Evolutionary conservation across 2,113 vertebrate species (phyloP), one percentile per base, ranked within the genome.

Genomic region (Ammospiza caudacuta): DNA sequence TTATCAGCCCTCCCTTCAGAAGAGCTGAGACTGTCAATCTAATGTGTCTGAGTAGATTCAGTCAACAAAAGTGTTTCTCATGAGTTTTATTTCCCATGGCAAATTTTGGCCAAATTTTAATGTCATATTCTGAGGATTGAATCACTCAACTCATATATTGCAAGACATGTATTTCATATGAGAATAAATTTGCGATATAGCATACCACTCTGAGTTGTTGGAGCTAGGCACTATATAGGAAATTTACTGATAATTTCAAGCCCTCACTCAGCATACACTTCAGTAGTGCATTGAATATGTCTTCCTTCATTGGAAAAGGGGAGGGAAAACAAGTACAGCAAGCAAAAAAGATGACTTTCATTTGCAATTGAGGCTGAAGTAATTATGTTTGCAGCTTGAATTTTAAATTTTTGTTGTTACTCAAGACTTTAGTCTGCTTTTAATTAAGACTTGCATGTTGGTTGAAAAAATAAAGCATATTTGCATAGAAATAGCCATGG

Each of bases 401-500:
- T 91, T 95, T 95, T 76, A 77, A 97, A 94, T 85, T 94, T 97
- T 87, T 97, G 79, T 95, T 96, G 76, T 94, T 98, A 96, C 86
- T 97, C 79, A 97, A 96, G 97, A 86, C 87, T 92, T 95, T 90
- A 84, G 87, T 64, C 66, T 85, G 46, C 87, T 97, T 98, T 97
- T 96, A 98, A 98, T 98, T 98, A 98, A 97, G 86, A 90, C 35
- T 90, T 92, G 51, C 61, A 46, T 75, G 15, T 88, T 86, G 25
- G 64, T 75, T 96, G 93, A 94, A 96, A 96, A 96, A 97, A 95
- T 83, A 87, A 62, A 86, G 14, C 24, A 18, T 96, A 97, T 98
- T 98, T 98, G 96, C 97, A 98, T 97, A 97, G 93, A 98, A 97
- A 98, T 98, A 97, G 97, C 79, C 75, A 76, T 82, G 55, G 90